These are phyloP conservation scores for Illadopsis cleaveri DNA, from an alignment of 2,113 vertebrate species.

Conservation along the genomic window DNA sequence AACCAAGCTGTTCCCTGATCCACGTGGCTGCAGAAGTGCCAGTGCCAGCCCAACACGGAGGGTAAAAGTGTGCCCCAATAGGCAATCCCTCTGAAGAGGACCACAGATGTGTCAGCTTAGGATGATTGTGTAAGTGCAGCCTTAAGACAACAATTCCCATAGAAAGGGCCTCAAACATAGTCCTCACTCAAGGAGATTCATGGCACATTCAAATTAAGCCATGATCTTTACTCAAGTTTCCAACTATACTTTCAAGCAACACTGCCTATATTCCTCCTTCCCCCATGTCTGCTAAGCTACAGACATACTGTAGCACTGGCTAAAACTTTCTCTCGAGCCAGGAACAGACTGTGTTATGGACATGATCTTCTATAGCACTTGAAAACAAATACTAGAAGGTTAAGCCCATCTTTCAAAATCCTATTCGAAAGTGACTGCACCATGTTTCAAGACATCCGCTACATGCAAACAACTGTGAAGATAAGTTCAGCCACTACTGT, in stretches of 20 bases:
- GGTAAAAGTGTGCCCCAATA: rapidly evolving
- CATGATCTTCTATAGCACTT: neutral
- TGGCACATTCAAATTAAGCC: neutral
- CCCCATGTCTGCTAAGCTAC: rapidly evolving
- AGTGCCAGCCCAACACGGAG: neutral
- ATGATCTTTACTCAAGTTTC: neutral
- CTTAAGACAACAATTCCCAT: neutral
- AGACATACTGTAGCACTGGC: neutral
- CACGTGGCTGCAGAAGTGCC: neutral
- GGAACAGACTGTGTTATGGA: neutral
- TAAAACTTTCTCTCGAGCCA: neutral
- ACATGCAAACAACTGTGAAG: neutral
- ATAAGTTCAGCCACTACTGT: neutral
- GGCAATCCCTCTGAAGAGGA: neutral
- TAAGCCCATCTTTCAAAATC: neutral
- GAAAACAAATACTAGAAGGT: neutral
- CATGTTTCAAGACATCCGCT: neutral
- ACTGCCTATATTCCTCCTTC: neutral
- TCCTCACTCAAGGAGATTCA: neutral
- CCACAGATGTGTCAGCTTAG: neutral
- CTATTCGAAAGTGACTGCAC: neutral
- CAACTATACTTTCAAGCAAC: neutral
- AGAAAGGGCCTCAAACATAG: neutral
- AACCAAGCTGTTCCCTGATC: neutral
- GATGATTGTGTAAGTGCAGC: neutral